phyloP scores from a whole-genome alignment of 2,797 vertebrate genomes.

The Cynodonichthys magdalenae region DNA sequence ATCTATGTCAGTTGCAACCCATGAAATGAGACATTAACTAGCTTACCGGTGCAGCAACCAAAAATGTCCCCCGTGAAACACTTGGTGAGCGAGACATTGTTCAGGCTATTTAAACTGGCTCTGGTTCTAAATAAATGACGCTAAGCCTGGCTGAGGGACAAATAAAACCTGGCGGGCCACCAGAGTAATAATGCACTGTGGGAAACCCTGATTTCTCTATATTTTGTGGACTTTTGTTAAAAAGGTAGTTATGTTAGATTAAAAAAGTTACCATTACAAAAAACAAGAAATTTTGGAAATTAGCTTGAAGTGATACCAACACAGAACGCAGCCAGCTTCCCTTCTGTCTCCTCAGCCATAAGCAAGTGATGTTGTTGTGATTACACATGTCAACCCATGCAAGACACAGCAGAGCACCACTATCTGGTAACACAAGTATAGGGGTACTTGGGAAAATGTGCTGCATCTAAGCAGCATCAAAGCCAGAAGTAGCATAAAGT shows the following conservation, averaged over 20 bases:
- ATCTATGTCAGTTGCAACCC: too few relatives aligned
- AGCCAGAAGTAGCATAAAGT: conserved; percentile 3
- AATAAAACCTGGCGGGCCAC: too few relatives aligned
- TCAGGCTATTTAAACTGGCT: too few relatives aligned
- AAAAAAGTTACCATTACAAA: background rate
- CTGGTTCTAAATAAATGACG: too few relatives aligned
- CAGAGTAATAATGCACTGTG: too few relatives aligned
- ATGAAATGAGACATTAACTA: too few relatives aligned
- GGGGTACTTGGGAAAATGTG: background rate
- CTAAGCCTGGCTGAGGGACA: too few relatives aligned
- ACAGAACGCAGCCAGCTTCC: background rate
- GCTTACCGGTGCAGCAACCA: too few relatives aligned
- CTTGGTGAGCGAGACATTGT: too few relatives aligned
- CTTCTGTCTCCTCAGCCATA: background rate
- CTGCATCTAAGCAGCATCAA: background rate
- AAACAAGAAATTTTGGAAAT: background rate
- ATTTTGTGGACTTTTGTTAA: rapidly evolving
- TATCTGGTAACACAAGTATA: conserved; percentile 5
- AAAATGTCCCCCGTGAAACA: too few relatives aligned
- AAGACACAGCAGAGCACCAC: conserved; percentile 2
- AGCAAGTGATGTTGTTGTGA: conserved; percentile 3
- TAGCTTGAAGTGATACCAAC: conserved; percentile 8
- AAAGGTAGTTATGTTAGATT: conserved; percentile 1
- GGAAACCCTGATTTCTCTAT: background rate
- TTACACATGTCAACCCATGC: conserved; percentile 23